Evolutionary conservation across 2,113 vertebrate genomes (phyloP).

Genomic region (Emydocephalus ijimae): DNA sequence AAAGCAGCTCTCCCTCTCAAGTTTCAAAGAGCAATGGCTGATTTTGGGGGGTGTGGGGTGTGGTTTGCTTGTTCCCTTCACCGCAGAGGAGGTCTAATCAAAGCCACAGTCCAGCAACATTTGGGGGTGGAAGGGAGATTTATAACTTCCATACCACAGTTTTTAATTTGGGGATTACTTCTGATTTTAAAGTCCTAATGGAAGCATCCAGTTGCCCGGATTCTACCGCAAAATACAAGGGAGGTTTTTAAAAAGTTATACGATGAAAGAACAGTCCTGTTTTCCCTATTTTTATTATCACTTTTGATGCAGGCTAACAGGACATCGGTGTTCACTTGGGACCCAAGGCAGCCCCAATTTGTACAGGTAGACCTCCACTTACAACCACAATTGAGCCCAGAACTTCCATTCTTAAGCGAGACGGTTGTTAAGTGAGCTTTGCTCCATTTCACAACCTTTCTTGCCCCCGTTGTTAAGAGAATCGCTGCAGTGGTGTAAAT

Average conservation of each 20-base stretch:
- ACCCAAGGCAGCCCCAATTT: neutral
- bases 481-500: no score
- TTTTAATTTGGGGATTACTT: neutral
- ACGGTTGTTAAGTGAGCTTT: neutral
- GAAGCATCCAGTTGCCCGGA: no score
- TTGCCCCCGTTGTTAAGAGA: neutral
- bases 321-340: no score
- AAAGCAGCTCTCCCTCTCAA: neutral
- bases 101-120: neutral
- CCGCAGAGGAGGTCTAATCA: neutral
- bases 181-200: neutral
- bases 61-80: neutral
- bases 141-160: neutral
- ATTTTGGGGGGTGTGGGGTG: no score
- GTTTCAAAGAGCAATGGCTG: no score
- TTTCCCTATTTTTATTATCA: neutral
- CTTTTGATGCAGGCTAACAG: neutral
- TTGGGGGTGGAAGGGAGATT: no score
- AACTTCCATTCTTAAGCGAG: neutral
- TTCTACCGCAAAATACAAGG: no score
- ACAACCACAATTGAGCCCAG: neutral
- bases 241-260: no score
- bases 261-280: neutral
- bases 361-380: neutral
- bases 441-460: neutral